Conservation (phyloP, 1,140 invertebrate species). For the Amyelois transitella region DNA sequence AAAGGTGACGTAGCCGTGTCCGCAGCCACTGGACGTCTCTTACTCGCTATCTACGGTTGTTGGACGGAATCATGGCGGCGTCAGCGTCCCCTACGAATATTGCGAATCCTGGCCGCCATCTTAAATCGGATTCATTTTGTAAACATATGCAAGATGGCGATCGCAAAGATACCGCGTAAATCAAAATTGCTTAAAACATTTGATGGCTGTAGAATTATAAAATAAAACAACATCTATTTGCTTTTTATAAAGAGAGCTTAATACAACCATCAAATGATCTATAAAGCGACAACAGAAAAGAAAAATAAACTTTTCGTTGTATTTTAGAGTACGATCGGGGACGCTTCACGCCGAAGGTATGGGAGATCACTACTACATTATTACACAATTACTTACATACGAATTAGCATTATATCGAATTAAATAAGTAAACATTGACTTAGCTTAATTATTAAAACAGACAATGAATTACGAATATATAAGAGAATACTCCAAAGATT, state of each 20-base stretch:
- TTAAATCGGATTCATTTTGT: constrained; percentile 8
- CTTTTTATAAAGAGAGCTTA: constrained; percentile 24
- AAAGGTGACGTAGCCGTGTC: constrained; percentile 71
- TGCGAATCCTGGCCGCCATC: constrained; percentile 15
- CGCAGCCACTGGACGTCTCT: constrained; percentile 72
- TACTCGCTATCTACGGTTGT: constrained; percentile 69
- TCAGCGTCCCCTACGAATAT: constrained; percentile 34
- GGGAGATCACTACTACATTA: constrained; percentile 71
- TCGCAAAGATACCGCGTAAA: constrained; percentile 10
- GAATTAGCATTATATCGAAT: constrained; percentile 69
- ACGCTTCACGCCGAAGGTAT: constrained; percentile 60
- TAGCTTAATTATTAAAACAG: constrained; percentile 69
- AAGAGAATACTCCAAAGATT: constrained; percentile 23
- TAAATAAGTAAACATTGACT: constrained; percentile 73
- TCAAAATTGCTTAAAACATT: constrained; percentile 17
- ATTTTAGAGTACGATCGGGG: constrained; percentile 38
- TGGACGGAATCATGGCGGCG: constrained; percentile 72
- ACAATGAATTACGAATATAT: constrained; percentile 52
- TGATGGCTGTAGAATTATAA: constrained; percentile 13
- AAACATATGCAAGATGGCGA: constrained; percentile 16
- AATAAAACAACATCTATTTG: constrained; percentile 6
- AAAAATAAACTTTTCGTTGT: constrained; percentile 62
- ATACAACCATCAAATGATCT: constrained; percentile 14
- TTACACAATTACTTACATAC: constrained; percentile 70
- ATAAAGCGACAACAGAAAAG: constrained; percentile 27